Evolutionary conservation across 2,113 vertebrate genomes (phyloP).

Genomic region (Myotis lucifugus): DNA sequence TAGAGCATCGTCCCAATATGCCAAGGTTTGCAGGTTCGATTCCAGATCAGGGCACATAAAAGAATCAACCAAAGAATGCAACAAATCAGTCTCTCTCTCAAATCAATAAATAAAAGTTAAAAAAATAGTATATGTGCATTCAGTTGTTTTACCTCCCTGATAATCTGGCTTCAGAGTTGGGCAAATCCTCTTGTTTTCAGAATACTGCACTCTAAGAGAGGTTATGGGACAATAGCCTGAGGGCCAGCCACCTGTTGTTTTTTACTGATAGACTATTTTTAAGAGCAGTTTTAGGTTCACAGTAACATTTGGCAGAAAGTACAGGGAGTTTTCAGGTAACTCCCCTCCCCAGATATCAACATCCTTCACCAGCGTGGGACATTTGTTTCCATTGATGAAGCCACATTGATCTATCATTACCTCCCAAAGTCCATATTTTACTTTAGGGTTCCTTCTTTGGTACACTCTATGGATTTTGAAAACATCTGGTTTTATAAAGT

Average conservation of each 20-base stretch:
- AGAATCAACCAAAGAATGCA: too few species aligned
- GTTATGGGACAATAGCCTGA: neutral
- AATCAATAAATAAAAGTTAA: too few species aligned
- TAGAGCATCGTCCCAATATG: too few species aligned
- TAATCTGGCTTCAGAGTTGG: conserved; percentile 20
- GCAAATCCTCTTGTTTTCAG: conserved; percentile 37
- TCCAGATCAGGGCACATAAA: too few species aligned
- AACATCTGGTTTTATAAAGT: conserved; percentile 40
- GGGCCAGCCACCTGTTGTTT: neutral
- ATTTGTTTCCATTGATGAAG: neutral
- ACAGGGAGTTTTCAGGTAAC: neutral
- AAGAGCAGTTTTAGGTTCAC: conserved; percentile 34
- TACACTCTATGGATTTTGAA: neutral
- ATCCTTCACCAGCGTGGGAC: neutral
- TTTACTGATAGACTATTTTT: conserved; percentile 18
- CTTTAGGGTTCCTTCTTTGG: conserved; percentile 3
- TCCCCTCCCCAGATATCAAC: neutral
- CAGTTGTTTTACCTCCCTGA: conserved; percentile 30
- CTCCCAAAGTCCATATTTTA: neutral
- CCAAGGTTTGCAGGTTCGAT: too few species aligned
- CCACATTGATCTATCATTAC: neutral
- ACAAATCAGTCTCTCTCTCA: too few species aligned
- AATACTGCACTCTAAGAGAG: neutral
- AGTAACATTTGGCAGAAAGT: neutral
- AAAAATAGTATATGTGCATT: neutral